These are phyloP conservation scores for Scrobipalpa atriplicella DNA, from an alignment of 2,888 invertebrate genomes.

Conservation along the genomic window DNA sequence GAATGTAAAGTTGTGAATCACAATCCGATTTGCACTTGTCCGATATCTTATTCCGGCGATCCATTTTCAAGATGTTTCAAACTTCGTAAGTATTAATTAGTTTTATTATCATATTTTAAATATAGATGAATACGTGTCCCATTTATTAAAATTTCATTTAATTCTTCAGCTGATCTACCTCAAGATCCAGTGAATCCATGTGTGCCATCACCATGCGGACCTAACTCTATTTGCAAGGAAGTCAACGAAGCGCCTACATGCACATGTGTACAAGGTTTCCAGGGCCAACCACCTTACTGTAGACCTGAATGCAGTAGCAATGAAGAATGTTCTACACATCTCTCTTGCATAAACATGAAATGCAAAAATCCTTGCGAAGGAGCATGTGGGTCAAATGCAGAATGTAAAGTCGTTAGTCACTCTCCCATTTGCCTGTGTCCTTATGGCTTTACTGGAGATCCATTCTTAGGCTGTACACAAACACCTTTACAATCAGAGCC, in stretches of 20 bases:
- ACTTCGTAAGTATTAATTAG: conserved; percentile 71
- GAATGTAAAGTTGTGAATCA: conserved; percentile 90
- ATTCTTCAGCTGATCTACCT: conserved; percentile 74
- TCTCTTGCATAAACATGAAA: conserved; percentile 89
- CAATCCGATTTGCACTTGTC: conserved; percentile 88
- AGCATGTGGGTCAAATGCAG: conserved; percentile 87
- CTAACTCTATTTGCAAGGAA: conserved; percentile 87
- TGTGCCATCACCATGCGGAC: conserved; percentile 90
- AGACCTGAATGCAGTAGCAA: conserved; percentile 91
- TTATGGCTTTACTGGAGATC: conserved; percentile 88
- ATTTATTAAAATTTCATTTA: conserved; percentile 30
- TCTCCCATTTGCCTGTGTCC: conserved; percentile 89
- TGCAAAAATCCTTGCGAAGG: conserved; percentile 90
- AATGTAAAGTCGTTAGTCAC: conserved; percentile 90
- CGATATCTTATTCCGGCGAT: conserved; percentile 84
- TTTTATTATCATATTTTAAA: conserved; percentile 14
- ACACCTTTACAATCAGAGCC: conserved; percentile 61
- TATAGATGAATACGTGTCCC: not conserved
- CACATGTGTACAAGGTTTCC: conserved; percentile 86
- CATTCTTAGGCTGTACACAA: conserved; percentile 85
- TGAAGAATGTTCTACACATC: conserved; percentile 86
- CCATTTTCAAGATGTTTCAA: conserved; percentile 84
- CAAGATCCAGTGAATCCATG: conserved; percentile 85
- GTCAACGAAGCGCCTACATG: conserved; percentile 88
- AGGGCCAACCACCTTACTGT: conserved; percentile 89